Evolutionary conservation across 2,797 vertebrate genomes (phyloP), one percentile per base, ranked within the genome.

Genomic region (Dipus sagitta): DNA sequence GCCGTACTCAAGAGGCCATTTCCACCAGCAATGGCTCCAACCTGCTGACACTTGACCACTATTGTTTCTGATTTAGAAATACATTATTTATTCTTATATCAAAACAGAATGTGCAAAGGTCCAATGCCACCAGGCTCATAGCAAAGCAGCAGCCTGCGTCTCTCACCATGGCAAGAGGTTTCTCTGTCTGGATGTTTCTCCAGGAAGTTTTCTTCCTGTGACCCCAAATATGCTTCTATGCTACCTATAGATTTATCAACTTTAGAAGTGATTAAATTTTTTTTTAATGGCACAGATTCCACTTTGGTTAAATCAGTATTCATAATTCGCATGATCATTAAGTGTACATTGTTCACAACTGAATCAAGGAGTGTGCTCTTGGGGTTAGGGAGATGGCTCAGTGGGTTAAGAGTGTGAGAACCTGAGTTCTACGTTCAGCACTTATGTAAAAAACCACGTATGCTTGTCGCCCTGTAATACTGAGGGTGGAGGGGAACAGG

Each of bases 31-130:
- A 68, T 65, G 71, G 13, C 21, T 92, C 58, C 32, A 67, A 71
- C 72, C 30, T 32, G 26, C 17, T 77, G 74, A 80, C 74, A 78
- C 92, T 92, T 94, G 47, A 15, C 70, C 95, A 92, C 74, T 6
- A 82, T 5, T 75, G 6, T 47, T 76, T 76, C 42, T 85, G 34
- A 71, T 88, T 92, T 21, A 42, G 26, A 90, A 85, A 72, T 54
- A 26, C 67, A 62, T 68, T 72, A 71, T 81, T 72, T 95, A 94
- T 76, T 76, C 47, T 88, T 32, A 26, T 47, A 93, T 65, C 64
- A 82, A 88, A 72, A 78, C 24, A 42, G 71, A 74, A 52, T 42
- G 47, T 65, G 34, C 18, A 91, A 90, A 93, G 24, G 60, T 75
- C 88, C 74, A 88, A 81, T 18, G 26, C 30, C 47, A 18, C 11